Percentiles rank a stretch among this genome's conserved stretches.
Conservation (phyloP, 1,140 invertebrate species). For the Drosophila paulistorum region DNA sequence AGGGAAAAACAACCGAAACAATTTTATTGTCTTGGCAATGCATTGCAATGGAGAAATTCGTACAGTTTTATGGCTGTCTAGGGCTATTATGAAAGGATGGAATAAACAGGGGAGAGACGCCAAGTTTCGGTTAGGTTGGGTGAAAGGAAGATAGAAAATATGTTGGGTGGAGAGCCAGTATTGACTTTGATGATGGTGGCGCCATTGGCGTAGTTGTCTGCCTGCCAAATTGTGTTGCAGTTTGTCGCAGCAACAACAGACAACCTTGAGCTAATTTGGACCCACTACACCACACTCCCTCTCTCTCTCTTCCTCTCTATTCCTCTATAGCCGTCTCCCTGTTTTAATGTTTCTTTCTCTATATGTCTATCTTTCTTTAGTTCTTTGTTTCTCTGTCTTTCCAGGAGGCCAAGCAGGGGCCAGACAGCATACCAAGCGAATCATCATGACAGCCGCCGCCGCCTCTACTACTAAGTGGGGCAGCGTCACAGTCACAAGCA, state of each 20-base stretch:
- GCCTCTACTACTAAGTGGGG: conserved; percentile 68
- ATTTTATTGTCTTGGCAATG: conserved; percentile 44
- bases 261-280: conserved; percentile 80
- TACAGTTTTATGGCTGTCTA: conserved; percentile 74
- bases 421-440: conserved; percentile 72
- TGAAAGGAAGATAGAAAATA: not conserved
- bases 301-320: too few species aligned
- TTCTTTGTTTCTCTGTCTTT: conserved; percentile 39
- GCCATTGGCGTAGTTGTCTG: conserved; percentile 43
- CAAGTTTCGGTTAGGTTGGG: conserved; percentile 13
- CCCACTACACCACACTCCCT: conserved; percentile 9
- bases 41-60: conserved; percentile 61
- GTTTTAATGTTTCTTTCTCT: conserved; percentile 24
- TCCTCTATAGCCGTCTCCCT: not conserved
- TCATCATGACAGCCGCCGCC: conserved; percentile 70
- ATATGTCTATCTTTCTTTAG: conserved; percentile 8
- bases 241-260: conserved; percentile 52
- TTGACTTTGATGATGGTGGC: conserved; percentile 65
- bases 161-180: conserved; percentile 22
- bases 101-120: too few species aligned
- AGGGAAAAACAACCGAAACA: conserved; percentile 57
- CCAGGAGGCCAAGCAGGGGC: conserved; percentile 65
- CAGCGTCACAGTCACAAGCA: conserved; percentile 75
- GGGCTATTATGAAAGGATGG: conserved; percentile 56
- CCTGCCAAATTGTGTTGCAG: conserved; percentile 75